phyloP scores from a whole-genome alignment of 2,888 invertebrate species.

The Acholoe squamosa region DNA sequence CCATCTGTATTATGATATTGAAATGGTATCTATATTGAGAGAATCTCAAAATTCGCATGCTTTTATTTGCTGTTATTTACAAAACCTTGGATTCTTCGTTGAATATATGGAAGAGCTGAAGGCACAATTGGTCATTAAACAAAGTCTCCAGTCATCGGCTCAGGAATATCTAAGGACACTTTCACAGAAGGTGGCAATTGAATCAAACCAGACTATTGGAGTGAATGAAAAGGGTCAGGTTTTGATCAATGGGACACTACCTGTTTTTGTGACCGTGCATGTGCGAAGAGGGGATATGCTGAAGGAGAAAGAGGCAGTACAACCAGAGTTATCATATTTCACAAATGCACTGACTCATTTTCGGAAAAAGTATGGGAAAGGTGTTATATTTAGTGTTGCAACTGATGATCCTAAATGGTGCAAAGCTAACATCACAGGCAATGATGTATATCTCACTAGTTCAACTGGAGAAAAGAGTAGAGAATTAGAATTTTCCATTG shows the following conservation, averaged over 20 bases:
- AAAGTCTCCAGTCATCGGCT: neutral
- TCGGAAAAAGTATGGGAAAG: neutral
- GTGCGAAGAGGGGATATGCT: neutral
- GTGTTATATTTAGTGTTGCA: neutral
- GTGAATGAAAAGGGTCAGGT: neutral
- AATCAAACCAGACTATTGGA: neutral
- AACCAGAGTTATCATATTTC: neutral
- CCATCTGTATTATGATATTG: constrained; percentile 16
- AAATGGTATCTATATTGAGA: neutral
- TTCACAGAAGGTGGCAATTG: neutral
- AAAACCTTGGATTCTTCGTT: neutral
- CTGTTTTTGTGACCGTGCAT: neutral
- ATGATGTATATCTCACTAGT: neutral
- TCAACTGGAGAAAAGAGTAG: neutral
- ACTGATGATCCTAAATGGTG: neutral
- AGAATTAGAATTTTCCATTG: neutral
- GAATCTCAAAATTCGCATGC: neutral
- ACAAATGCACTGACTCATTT: neutral
- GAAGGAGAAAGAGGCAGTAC: neutral
- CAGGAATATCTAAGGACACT: neutral
- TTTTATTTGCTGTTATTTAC: neutral
- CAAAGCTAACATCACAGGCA: neutral
- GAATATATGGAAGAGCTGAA: neutral
- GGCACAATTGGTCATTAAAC: neutral
- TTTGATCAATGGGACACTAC: neutral